A percentile compares a stretch with the other conserved stretches of the same genome.
These are phyloP conservation scores for Lepidurus arcticus DNA, from an alignment of 1,140 invertebrate genomes.

Conservation along the genomic window DNA sequence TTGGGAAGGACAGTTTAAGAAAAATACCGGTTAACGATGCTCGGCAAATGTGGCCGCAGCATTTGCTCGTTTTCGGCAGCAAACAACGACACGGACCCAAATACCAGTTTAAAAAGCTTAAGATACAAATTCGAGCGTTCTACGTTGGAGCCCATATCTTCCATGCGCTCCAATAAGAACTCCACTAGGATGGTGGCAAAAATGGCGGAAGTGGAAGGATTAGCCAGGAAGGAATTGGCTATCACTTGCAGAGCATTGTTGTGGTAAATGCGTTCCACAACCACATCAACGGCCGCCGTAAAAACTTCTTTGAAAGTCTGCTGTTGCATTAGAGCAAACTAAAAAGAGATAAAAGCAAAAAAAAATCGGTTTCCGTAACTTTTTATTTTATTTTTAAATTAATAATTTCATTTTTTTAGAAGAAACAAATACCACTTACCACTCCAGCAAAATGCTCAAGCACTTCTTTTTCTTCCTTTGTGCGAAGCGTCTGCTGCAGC, in stretches of 20 bases:
- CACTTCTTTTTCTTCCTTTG: constrained; percentile 96
- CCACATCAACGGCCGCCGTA: constrained; percentile 85
- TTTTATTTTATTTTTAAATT: too few relatives aligned
- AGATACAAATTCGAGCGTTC: constrained; percentile 92
- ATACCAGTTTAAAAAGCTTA: constrained; percentile 92
- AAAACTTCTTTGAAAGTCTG: constrained; percentile 96
- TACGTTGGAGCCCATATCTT: constrained; percentile 94
- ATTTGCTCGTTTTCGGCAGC: constrained; percentile 96
- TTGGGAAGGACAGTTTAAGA: constrained; percentile 15
- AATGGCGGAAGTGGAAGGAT: constrained; percentile 85
- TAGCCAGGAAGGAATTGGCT: constrained; percentile 92
- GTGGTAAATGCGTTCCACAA: constrained; percentile 89
- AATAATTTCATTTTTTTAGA: too few relatives aligned
- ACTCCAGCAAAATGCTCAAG: constrained; percentile 93
- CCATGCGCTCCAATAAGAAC: constrained; percentile 88
- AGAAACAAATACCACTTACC: constrained; percentile 50
- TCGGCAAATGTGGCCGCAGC: constrained; percentile 89
- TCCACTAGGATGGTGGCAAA: constrained; percentile 96
- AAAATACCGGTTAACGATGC: constrained; percentile 75
- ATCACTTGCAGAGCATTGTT: constrained; percentile 90
- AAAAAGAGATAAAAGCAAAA: constrained; percentile 47
- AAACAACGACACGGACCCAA: constrained; percentile 92
- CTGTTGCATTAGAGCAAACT: constrained; percentile 93
- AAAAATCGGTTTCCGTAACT: too few relatives aligned
- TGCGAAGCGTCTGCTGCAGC: constrained; percentile 63